phyloP scores from a whole-genome alignment of 2,797 vertebrate species.

The Melopsittacus undulatus region DNA sequence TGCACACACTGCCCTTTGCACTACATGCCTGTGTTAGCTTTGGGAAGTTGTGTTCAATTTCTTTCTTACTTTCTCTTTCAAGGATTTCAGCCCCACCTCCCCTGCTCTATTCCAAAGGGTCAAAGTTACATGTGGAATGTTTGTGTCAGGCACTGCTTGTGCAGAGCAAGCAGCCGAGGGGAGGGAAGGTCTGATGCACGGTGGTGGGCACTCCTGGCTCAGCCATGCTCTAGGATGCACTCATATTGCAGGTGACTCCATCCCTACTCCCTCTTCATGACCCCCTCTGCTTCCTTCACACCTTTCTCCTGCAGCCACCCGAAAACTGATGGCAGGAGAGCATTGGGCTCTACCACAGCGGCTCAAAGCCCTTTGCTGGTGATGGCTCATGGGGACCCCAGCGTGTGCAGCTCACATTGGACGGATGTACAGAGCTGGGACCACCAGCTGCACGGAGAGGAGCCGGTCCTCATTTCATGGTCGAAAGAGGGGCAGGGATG shows the following conservation, averaged over 20 bases:
- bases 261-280: background rate
- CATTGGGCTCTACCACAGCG: accelerated
- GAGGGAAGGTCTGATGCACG: background rate
- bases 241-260: background rate
- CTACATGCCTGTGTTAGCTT: background rate
- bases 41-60: background rate
- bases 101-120: background rate
- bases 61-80: background rate
- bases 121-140: accelerated
- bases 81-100: background rate
- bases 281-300: background rate
- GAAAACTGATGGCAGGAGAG: background rate
- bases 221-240: background rate
- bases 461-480: background rate
- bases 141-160: background rate
- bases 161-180: accelerated
- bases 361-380: accelerated
- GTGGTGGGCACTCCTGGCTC: background rate
- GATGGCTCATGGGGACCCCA: accelerated
- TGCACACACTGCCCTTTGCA: background rate
- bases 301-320: background rate
- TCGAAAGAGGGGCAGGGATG: background rate
- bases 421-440: background rate
- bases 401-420: accelerated
- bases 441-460: background rate